Evolutionary conservation across 2,797 vertebrate genomes (phyloP).

Genomic region (Acropternis orthonyx): DNA sequence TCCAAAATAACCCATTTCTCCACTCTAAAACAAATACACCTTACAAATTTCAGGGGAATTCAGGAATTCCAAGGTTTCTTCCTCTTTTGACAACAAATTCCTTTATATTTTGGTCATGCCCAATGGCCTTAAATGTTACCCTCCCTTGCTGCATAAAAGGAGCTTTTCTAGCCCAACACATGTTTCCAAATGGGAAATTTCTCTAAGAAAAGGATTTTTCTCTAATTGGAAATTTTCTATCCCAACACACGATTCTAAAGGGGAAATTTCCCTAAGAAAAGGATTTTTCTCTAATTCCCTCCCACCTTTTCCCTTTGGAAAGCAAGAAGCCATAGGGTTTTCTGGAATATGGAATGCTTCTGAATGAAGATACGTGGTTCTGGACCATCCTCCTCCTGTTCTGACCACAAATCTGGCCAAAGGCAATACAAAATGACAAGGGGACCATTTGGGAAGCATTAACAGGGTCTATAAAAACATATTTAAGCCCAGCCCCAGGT

Average conservation of each 20-base stretch:
- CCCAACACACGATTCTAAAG: not conserved
- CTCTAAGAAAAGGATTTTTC: not conserved
- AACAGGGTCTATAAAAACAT: not conserved
- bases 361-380: fast-evolving
- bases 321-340: not conserved
- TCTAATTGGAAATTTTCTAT: not conserved
- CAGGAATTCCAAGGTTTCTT: not conserved
- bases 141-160: not conserved
- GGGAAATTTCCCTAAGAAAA: not conserved
- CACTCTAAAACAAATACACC: not conserved
- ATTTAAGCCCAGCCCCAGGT: not conserved
- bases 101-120: not conserved
- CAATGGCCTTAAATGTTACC: not conserved
- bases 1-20: not conserved
- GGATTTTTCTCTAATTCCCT: not conserved
- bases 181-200: not conserved
- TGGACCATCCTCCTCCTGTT: not conserved
- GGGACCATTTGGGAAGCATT: not conserved
- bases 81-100: not conserved
- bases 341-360: not conserved
- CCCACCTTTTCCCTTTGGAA: not conserved
- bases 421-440: not conserved
- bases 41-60: no score
- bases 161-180: not conserved
- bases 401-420: not conserved